Percentiles rank a stretch among this genome's conserved stretches.
These are phyloP conservation scores for Phaetusa simplex DNA, from an alignment of 2,113 vertebrate genomes.

Conservation along the genomic window DNA sequence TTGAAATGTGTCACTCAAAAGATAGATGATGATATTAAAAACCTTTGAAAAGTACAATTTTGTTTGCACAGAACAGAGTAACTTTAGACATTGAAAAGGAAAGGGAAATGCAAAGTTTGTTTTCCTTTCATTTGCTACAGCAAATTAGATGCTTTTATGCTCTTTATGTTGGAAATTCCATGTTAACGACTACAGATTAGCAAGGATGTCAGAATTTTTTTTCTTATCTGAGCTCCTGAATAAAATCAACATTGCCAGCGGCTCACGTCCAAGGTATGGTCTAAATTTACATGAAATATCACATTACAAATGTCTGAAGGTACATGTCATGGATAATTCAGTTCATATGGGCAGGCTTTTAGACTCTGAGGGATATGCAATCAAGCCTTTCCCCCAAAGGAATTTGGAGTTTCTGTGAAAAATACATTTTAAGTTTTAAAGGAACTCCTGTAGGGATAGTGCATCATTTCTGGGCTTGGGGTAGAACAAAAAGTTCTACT, in stretches of 20 bases:
- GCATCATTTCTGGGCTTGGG: background rate
- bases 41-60: conserved; percentile 43
- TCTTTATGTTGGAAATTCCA: conserved; percentile 77
- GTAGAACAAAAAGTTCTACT: background rate
- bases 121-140: conserved; percentile 74
- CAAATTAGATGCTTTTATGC: conserved; percentile 77
- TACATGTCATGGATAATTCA: conserved; percentile 87
- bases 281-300: conserved; percentile 88
- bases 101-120: conserved; percentile 67
- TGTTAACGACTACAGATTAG: conserved; percentile 76
- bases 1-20: conserved; percentile 50
- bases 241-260: conserved; percentile 75
- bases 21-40: conserved; percentile 37
- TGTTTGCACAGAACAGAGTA: conserved; percentile 47
- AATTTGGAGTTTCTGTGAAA: conserved; percentile 73
- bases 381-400: conserved; percentile 76
- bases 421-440: conserved; percentile 66
- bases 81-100: conserved; percentile 52
- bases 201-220: conserved; percentile 74
- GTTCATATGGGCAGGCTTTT: conserved; percentile 83
- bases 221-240: conserved; percentile 75
- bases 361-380: conserved; percentile 77
- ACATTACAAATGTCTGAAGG: conserved; percentile 84
- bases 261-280: conserved; percentile 80
- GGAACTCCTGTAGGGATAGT: conserved; percentile 8